A percentile compares a stretch with the other conserved stretches of the same genome.
These are phyloP conservation scores for Hermaeophaga mercurialis DNA, from an alignment of 2,888 invertebrate species.

Conservation along the genomic window DNA sequence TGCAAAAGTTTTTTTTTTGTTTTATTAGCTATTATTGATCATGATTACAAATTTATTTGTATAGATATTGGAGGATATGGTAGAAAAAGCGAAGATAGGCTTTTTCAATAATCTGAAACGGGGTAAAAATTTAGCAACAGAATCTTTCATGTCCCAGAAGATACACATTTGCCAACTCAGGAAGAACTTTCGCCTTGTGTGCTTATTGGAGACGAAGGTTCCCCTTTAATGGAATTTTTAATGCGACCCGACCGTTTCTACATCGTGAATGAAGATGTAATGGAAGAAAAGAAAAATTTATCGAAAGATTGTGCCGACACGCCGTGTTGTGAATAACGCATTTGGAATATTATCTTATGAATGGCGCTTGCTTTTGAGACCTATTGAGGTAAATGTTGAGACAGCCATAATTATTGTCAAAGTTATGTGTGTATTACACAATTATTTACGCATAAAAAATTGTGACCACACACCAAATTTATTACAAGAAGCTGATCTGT, in stretches of 20 bases:
- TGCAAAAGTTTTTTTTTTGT: constrained; percentile 30
- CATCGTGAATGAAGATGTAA: constrained; percentile 32
- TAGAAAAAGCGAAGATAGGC: constrained; percentile 34
- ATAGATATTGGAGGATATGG: constrained; percentile 41
- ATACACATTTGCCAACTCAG: constrained; percentile 25
- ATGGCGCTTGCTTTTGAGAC: constrained; percentile 38
- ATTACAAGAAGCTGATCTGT: constrained; percentile 1
- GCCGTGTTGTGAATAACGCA: constrained; percentile 40
- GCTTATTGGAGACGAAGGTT: constrained; percentile 39
- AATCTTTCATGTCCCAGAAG: constrained; percentile 24
- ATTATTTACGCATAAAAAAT: constrained; percentile 33
- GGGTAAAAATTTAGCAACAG: constrained; percentile 29
- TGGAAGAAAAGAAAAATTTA: constrained; percentile 36
- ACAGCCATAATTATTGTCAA: constrained; percentile 32
- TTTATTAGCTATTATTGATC: constrained; percentile 23
- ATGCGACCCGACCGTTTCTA: constrained; percentile 38
- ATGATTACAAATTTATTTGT: constrained; percentile 36
- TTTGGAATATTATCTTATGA: constrained; percentile 40
- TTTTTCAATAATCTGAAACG: constrained; percentile 15
- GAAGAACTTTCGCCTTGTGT: constrained; percentile 32
- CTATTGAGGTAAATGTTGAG: constrained; percentile 35
- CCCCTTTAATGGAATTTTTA: constrained; percentile 28
- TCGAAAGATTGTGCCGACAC: constrained; percentile 29
- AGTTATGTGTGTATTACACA: constrained; percentile 34
- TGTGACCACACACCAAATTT: constrained; percentile 17